Percentiles rank a stretch among this genome's conserved stretches.
Evolutionary conservation across 1,140 invertebrate species (phyloP).

Genomic region (Argopecten irradians): DNA sequence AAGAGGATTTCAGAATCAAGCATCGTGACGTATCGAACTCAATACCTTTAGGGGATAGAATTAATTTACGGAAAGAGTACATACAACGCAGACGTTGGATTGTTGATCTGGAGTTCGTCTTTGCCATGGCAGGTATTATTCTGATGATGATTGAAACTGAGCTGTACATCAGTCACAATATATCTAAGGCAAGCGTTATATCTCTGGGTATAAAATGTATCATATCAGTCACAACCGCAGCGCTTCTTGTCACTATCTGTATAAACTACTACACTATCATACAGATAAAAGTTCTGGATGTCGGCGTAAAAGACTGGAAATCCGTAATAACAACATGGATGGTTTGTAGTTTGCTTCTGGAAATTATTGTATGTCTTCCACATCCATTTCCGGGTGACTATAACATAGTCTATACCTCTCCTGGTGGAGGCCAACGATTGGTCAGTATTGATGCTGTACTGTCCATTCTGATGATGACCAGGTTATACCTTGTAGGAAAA

Average conservation of each 20-base stretch:
- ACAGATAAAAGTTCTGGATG: slow-evolving; percentile 63
- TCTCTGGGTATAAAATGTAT: slow-evolving; percentile 51
- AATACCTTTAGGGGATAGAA: slow-evolving; percentile 46
- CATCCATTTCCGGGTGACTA: slow-evolving; percentile 68
- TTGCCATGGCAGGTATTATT: slow-evolving; percentile 58
- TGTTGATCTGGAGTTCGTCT: slow-evolving; percentile 55
- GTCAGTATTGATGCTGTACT: slow-evolving; percentile 73
- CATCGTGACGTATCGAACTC: slow-evolving; percentile 14
- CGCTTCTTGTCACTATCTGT: slow-evolving; percentile 55
- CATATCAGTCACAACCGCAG: slow-evolving; percentile 53
- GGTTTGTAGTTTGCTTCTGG: slow-evolving; percentile 43
- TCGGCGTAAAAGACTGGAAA: slow-evolving; percentile 61
- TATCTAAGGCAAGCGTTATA: slow-evolving; percentile 35
- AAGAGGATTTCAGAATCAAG: neutral
- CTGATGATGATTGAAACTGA: slow-evolving; percentile 65
- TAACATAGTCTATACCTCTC: slow-evolving; percentile 49
- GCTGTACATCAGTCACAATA: slow-evolving; percentile 46
- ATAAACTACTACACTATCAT: slow-evolving; percentile 56
- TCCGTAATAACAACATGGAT: slow-evolving; percentile 51
- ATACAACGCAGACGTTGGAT: slow-evolving; percentile 54
- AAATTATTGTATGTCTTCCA: slow-evolving; percentile 63
- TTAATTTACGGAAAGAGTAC: slow-evolving; percentile 49
- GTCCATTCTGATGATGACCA: slow-evolving; percentile 74
- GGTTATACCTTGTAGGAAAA: slow-evolving; percentile 68
- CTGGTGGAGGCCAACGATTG: slow-evolving; percentile 39